Evolutionary conservation across 53 echinoderm and acorn worm genomes (phyloP).

Genomic region (Astropecten irregularis): DNA sequence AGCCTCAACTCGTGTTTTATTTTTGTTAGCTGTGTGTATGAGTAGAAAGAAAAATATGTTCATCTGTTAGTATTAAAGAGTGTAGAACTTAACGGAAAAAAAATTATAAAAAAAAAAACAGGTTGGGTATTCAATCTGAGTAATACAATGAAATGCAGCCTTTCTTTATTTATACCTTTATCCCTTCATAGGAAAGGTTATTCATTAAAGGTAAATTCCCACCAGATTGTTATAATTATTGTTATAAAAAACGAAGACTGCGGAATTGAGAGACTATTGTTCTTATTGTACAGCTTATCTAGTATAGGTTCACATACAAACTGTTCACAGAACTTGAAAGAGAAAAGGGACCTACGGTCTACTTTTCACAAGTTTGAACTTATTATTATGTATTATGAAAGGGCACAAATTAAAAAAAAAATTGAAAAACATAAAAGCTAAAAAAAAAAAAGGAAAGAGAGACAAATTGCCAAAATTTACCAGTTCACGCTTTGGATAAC

Average conservation of each 20-base stretch:
- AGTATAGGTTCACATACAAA: constrained; percentile 24
- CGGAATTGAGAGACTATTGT: constrained; percentile 4
- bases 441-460: too few species aligned
- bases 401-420: too few species aligned
- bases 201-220: not conserved
- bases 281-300: constrained; percentile 27
- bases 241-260: constrained; percentile 2
- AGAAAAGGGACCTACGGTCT: not conserved
- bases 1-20: constrained; percentile 11
- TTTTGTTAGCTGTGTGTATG: constrained; percentile 41
- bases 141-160: constrained; percentile 12
- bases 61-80: constrained; percentile 31
- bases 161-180: not conserved
- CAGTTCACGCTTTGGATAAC: constrained; percentile 15
- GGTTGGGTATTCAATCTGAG: not conserved
- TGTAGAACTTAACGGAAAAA: constrained; percentile 13
- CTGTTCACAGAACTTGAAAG: not conserved
- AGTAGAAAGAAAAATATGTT: constrained; percentile 8
- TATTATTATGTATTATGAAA: too few species aligned
- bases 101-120: not conserved
- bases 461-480: not conserved
- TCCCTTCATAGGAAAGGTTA: too few species aligned
- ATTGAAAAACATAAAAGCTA: too few species aligned
- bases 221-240: constrained; percentile 14
- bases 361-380: not conserved